Base-by-base conservation (phyloP, 2,888 invertebrate genomes). In the Carpatolechia fugitivella region DNA sequence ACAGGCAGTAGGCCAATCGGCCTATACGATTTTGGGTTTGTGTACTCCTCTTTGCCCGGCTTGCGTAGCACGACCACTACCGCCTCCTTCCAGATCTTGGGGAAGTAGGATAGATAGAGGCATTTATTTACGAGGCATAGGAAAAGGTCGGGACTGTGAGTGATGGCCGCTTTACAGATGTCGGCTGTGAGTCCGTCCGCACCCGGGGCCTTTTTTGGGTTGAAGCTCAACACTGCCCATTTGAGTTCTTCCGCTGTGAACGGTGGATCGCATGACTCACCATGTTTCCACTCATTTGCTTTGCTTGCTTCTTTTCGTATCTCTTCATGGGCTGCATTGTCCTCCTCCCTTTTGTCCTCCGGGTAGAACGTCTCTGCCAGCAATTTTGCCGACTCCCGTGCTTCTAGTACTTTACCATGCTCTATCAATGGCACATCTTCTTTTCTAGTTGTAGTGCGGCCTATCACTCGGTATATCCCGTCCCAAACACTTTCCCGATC, bases 401-500 rank as follows among this genome's bases (percentile, higher is more conserved):
- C 38, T 6, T 18, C 16, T 0, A 57, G 10, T 0, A 4, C 14
- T 1, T 11, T 13, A 3, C 55, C 56, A n/a, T 52, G 7, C 11
- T 38, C 18, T n/a, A 20, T 13, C 11, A 57, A 6, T 1, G 44
- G 40, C 10, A 51, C 1, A 13, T 56, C 52, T 7, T 35, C 36
- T n/a, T 46, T 1, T n/a, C 46, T 46, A 1, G 11, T 46, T 6
- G 6, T 29, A 1, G 29, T 46, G 3, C 35, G 55, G 1, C 24
- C n/a, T 1, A 56, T 55, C 0, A 59, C 52, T 6, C 59, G 41
- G 8, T 56, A 56, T 2, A 54, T 52, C 0, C 58, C 51, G 6
- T 56, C 55, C 55, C 54, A 64, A 6, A 60, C 3, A 5, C 51
- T 47, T 36, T 64, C 64, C 18, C n/a, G 50, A n/a, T 62, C 60